phyloP scores from a whole-genome alignment of 2,797 vertebrate species.

The Danionella dracula region DNA sequence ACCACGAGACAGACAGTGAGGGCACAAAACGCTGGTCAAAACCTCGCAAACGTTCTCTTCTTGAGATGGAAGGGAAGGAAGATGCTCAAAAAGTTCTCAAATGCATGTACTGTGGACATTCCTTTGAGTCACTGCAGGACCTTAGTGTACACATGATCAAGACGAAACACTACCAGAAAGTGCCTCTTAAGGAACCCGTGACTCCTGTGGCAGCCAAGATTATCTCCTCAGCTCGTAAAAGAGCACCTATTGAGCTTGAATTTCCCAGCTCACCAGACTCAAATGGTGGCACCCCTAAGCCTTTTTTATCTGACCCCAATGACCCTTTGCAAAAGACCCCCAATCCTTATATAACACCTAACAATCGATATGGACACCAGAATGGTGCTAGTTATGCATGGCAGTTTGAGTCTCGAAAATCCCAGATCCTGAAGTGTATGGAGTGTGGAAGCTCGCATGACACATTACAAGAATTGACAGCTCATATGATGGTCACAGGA shows the following conservation, averaged over 20 bases:
- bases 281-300: conserved; percentile 79
- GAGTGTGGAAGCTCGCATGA: conserved; percentile 95
- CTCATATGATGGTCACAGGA: conserved; percentile 99
- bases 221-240: conserved; percentile 87
- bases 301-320: conserved; percentile 67
- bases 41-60: conserved; percentile 92
- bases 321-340: conserved; percentile 86
- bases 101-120: conserved; percentile 99
- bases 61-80: conserved; percentile 98
- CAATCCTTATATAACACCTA: conserved; percentile 95
- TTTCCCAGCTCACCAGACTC: conserved; percentile 95
- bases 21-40: conserved; percentile 97
- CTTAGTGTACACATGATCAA: conserved; percentile 99
- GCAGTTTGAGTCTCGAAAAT: conserved; percentile 98
- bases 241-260: conserved; percentile 86
- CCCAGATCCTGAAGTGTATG: conserved; percentile 98
- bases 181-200: conserved; percentile 99
- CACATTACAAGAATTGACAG: conserved; percentile 92
- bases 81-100: conserved; percentile 98
- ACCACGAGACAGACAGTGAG: conserved; percentile 91
- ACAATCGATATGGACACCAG: conserved; percentile 98
- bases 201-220: conserved; percentile 94
- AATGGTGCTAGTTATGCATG: conserved; percentile 98
- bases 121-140: conserved; percentile 98
- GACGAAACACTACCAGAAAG: conserved; percentile 99